Evolutionary conservation across 2,113 vertebrate genomes (phyloP).

Genomic region (Hyperoodon ampullatus): DNA sequence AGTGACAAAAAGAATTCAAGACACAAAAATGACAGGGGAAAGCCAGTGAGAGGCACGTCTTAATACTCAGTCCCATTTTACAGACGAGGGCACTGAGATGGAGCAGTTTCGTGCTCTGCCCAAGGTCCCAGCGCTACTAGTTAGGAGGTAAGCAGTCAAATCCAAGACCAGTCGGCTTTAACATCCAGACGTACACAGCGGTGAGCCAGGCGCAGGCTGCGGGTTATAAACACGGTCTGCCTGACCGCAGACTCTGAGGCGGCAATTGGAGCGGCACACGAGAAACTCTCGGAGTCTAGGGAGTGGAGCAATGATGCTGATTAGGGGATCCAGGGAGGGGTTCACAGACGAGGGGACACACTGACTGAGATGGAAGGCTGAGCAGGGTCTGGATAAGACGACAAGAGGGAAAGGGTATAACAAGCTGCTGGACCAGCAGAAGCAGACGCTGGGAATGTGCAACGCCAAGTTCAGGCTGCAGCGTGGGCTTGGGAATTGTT

Average conservation of each 20-base stretch:
- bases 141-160: not conserved
- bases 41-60: not conserved
- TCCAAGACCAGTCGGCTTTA: not conserved
- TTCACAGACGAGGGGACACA: not conserved
- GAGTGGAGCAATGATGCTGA: not conserved
- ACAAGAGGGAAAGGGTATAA: not conserved
- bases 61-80: too few relatives aligned
- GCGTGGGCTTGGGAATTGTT: rapidly evolving
- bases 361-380: rapidly evolving
- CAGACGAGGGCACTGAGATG: not conserved
- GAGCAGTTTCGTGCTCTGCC: not conserved
- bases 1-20: not conserved
- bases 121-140: not conserved
- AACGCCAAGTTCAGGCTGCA: not conserved
- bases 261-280: rapidly evolving
- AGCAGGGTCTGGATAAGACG: not conserved
- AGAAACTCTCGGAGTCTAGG: not conserved
- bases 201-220: rapidly evolving
- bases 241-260: rapidly evolving
- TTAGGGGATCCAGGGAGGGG: not conserved
- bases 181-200: rapidly evolving
- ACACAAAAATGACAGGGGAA: not conserved
- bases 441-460: too few relatives aligned
- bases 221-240: not conserved
- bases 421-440: rapidly evolving